These are phyloP conservation scores for Toxotes chatareus DNA, from an alignment of 2,113 vertebrate species.

Conservation along the genomic window DNA sequence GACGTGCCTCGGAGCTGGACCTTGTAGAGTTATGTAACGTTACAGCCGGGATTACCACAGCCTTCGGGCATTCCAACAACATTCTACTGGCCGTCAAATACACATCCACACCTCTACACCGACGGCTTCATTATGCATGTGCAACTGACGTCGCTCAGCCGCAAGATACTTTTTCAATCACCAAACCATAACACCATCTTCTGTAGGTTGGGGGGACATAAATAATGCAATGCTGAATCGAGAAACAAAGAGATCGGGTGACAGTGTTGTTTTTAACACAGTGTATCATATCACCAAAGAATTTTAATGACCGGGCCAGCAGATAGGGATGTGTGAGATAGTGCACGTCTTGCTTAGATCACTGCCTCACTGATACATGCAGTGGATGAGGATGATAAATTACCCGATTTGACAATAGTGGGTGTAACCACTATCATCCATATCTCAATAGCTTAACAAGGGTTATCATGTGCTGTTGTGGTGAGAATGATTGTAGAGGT, in stretches of 20 bases:
- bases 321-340: conserved; percentile 25
- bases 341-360: conserved; percentile 34
- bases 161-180: conserved; percentile 13
- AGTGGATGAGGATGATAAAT: conserved; percentile 55
- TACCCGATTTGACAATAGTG: conserved; percentile 63
- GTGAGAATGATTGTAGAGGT: conserved; percentile 37
- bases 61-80: not conserved
- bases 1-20: not conserved
- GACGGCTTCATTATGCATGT: not conserved
- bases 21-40: not conserved
- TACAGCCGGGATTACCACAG: not conserved
- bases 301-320: conserved; percentile 6
- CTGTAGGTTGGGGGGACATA: conserved; percentile 9
- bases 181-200: conserved; percentile 15
- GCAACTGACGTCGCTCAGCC: not conserved
- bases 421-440: conserved; percentile 59
- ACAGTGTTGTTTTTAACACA: conserved; percentile 26
- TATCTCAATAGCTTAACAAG: conserved; percentile 71
- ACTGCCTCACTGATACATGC: conserved; percentile 31
- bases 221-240: conserved; percentile 41
- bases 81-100: not conserved
- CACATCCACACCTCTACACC: not conserved
- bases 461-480: conserved; percentile 67
- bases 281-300: conserved; percentile 28
- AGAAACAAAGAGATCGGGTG: conserved; percentile 33